These are phyloP conservation scores for Neodiprion virginianus DNA, from an alignment of 1,140 invertebrate species.

Conservation along the genomic window DNA sequence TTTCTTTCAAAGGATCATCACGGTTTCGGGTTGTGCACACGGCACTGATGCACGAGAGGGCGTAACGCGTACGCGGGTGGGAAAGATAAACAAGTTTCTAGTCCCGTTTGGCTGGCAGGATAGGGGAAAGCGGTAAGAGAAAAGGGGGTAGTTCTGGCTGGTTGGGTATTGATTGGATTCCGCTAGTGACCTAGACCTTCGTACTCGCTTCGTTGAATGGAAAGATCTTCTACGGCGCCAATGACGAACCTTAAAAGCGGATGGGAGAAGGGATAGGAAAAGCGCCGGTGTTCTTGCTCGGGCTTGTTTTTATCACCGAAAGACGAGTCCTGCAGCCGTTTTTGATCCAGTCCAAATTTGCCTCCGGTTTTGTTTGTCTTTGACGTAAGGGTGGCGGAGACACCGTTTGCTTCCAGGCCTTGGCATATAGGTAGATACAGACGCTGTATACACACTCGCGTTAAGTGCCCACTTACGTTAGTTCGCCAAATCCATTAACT, in stretches of 20 bases:
- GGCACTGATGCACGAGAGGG: no score
- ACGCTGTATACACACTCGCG: no score
- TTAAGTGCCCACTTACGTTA: no score
- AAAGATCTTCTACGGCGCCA: not conserved
- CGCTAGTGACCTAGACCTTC: not conserved
- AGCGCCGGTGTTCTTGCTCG: not conserved
- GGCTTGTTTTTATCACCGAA: not conserved
- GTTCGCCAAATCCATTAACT: no score
- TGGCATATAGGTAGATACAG: no score
- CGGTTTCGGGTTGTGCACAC: no score
- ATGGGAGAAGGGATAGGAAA: not conserved
- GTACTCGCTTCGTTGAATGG: not conserved
- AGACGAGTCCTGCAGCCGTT: not conserved
- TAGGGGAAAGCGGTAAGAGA: not conserved
- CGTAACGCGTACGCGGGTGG: no score
- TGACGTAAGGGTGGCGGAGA: no score
- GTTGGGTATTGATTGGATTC: not conserved
- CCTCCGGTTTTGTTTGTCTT: not conserved
- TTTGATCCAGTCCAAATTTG: not conserved
- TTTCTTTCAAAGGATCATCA: no score
- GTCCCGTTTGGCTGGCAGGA: no score
- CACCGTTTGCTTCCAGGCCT: no score
- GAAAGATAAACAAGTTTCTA: no score
- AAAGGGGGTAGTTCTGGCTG: conserved; percentile 2
- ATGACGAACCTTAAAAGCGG: not conserved